Percentiles rank a stretch among this genome's conserved stretches.
Conservation (phyloP, 2,888 invertebrate species). For the Drosophila ochracea region DNA sequence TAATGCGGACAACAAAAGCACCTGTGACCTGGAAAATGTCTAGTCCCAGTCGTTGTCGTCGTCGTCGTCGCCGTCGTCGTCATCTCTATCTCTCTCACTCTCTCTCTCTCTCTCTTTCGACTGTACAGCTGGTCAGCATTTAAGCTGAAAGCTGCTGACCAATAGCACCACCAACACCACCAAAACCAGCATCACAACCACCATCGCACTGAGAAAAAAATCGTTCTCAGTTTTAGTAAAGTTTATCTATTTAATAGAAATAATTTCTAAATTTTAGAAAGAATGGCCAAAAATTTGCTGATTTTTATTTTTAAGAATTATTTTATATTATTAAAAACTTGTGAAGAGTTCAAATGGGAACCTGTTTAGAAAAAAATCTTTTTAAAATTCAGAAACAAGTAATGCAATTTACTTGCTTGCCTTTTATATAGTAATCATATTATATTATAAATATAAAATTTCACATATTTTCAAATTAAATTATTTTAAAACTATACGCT, state of each 20-base stretch:
- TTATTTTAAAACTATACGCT: too few species aligned
- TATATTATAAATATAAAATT: background rate
- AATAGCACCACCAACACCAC: background rate
- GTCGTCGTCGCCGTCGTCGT: conserved; percentile 11
- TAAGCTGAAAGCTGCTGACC: conserved; percentile 36
- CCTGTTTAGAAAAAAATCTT: background rate
- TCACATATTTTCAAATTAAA: too few species aligned
- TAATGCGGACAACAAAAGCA: conserved; percentile 79
- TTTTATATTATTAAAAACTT: background rate
- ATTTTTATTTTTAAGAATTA: background rate
- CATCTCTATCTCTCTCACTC: background rate
- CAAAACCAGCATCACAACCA: background rate
- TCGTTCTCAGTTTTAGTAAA: background rate
- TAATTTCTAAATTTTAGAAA: background rate
- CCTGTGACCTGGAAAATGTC: conserved; percentile 78
- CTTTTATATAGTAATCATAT: background rate
- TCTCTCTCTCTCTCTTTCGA: background rate
- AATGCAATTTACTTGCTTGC: background rate
- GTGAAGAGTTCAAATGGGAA: background rate
- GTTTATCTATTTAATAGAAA: background rate
- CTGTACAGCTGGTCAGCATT: conserved; percentile 21
- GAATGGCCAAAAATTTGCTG: background rate
- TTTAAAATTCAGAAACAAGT: background rate
- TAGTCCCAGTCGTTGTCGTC: conserved; percentile 9
- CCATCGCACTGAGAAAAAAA: background rate